phyloP scores from a whole-genome alignment of 30 jellyfish, hydroid and myxozoan species.

The Aurelia sp. region DNA sequence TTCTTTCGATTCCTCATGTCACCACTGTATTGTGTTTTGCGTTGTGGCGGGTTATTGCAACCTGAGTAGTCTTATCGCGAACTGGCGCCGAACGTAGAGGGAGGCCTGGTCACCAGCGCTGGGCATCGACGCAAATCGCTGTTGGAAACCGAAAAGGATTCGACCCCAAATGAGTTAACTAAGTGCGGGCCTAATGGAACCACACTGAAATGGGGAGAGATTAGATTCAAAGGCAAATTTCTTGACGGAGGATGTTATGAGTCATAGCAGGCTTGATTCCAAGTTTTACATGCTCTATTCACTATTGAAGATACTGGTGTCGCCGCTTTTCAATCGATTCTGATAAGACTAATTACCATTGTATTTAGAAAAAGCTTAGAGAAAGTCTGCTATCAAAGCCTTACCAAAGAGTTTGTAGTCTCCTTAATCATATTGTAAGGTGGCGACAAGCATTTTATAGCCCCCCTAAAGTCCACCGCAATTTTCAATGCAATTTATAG shows the following conservation, averaged over 20 bases:
- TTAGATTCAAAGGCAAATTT: constrained; percentile 29
- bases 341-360: constrained; percentile 38
- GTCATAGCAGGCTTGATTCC: constrained; percentile 33
- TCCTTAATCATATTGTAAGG: too few species aligned
- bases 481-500: too few species aligned
- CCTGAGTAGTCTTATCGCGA: constrained; percentile 66
- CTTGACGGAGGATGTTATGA: constrained; percentile 11
- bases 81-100: constrained; percentile 76
- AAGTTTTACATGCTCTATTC: constrained; percentile 32
- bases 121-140: constrained; percentile 30
- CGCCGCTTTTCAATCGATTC: constrained; percentile 50
- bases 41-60: constrained; percentile 72
- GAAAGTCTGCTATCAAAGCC: constrained; percentile 15
- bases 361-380: constrained; percentile 29
- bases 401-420: too few species aligned
- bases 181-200: constrained; percentile 19
- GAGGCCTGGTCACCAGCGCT: constrained; percentile 71
- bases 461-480: too few species aligned
- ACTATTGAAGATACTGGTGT: constrained; percentile 61
- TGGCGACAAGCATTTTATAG: too few species aligned
- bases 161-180: constrained; percentile 56
- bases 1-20: constrained; percentile 50
- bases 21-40: constrained; percentile 55
- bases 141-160: constrained; percentile 38
- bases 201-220: constrained; percentile 19